phyloP scores from a whole-genome alignment of 2,113 vertebrate species.

The Irena cyanogastra region DNA sequence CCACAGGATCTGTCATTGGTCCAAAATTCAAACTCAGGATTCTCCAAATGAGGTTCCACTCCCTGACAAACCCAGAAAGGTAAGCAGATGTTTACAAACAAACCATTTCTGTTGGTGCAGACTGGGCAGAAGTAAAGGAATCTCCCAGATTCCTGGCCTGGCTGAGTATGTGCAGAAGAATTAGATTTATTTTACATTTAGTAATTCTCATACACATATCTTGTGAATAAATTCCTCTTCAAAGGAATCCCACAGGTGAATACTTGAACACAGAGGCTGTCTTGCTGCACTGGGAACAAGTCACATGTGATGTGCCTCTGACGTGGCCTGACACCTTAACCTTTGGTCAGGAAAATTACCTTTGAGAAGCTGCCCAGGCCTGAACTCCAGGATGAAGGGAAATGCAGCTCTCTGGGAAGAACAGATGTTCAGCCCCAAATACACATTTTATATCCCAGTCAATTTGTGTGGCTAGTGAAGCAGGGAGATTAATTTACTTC shows the following conservation, averaged over 20 bases:
- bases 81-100: slow-evolving; percentile 38
- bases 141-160: neutral
- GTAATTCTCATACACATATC: neutral
- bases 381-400: neutral
- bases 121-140: neutral
- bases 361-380: neutral
- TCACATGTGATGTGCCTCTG: neutral
- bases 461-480: neutral
- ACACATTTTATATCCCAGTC: neutral
- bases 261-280: neutral
- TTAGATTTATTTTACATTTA: neutral
- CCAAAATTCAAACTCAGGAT: slow-evolving; percentile 87
- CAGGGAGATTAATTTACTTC: neutral
- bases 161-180: neutral
- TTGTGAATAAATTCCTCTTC: neutral
- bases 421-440: neutral
- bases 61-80: slow-evolving; percentile 80
- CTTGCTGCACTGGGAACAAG: neutral
- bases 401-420: neutral
- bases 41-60: slow-evolving; percentile 78
- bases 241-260: neutral
- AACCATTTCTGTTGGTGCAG: neutral
- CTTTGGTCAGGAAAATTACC: neutral
- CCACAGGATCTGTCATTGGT: slow-evolving; percentile 80
- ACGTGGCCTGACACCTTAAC: neutral